Evolutionary conservation across 2,113 vertebrate species (phyloP), one percentile per base, ranked within the genome.

Genomic region (Leucopsar rothschildi): DNA sequence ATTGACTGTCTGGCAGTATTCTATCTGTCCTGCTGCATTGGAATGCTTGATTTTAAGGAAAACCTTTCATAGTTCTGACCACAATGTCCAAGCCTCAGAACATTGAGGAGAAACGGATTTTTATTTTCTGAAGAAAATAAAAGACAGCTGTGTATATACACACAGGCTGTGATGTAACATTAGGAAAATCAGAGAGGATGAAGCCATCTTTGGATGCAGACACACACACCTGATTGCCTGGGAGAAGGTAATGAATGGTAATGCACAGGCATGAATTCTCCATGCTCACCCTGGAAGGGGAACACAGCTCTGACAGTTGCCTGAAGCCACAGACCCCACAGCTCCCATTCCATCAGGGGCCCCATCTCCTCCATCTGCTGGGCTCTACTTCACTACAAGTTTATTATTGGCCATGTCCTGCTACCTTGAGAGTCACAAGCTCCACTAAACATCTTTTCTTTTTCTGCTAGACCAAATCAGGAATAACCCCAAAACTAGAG

Each of bases 1-100:
- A 91, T 17, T 64, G 71, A 80, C 88, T 83, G 66, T n/a, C 87
- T 95, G 91, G 86, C 68, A 64, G 40, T 27, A 22, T 77, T 86
- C 80, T 72, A 86, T 68, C 91, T 82, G 76, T 66, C 86, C 84
- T 88, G 11, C 78, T 91, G 82, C 82, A 92, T 11, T 70, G 69
- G n/a, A 82, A 91, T 76, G 19, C 39, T 71, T 65, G 57, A 82
- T 76, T 95, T 88, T 84, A 93, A 70, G 75, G 91, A 95, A 95
- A 94, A 57, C 14, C 42, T 81, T 73, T 27, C 61, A 40, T 55
- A 69, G 56, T 71, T 88, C 64, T 85, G 56, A 31, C 63, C 70
- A 68, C 27, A 35, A 42, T 4, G 47, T 59, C 83, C 82, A 75
- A 68, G 76, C 49, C 37, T 76, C 81, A 56, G 78, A 80, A 84